Conservation (phyloP, 2,888 invertebrate species). For the Cetonia aurata region DNA sequence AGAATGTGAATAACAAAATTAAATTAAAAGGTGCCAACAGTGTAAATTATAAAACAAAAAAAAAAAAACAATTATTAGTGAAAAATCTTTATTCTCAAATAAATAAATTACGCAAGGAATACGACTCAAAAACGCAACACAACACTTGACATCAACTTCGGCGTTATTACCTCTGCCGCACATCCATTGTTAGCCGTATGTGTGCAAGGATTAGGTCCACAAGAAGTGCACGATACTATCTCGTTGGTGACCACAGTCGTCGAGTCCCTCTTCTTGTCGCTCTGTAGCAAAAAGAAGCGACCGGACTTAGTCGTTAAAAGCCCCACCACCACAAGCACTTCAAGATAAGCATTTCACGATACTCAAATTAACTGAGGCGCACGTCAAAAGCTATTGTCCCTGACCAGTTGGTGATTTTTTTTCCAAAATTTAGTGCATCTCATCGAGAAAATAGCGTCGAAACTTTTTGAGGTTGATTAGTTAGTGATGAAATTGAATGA, state of each 20-base stretch:
- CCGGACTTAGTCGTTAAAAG: conserved; percentile 18
- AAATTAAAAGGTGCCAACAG: too few species aligned
- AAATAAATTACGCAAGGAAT: too few species aligned
- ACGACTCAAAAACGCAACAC: too few species aligned
- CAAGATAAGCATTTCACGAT: conserved; percentile 34
- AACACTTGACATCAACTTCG: neutral
- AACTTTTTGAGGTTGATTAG: too few species aligned
- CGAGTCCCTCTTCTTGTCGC: conserved; percentile 84
- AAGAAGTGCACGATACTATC: conserved; percentile 86
- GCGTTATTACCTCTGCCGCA: conserved; percentile 80
- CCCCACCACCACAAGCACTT: conserved; percentile 37
- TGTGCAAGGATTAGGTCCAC: conserved; percentile 85
- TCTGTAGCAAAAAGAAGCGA: conserved; percentile 68
- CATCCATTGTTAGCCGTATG: conserved; percentile 91
- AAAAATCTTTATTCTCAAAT: too few species aligned
- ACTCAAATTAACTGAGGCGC: conserved; percentile 18
- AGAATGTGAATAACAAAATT: too few species aligned
- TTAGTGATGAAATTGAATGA: too few species aligned
- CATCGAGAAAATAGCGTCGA: too few species aligned
- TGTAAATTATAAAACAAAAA: too few species aligned
- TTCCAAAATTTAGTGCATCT: conserved; percentile 5
- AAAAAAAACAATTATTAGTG: too few species aligned
- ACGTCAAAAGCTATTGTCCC: conserved; percentile 16
- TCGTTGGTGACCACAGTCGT: conserved; percentile 82
- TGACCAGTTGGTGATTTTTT: neutral